Evolutionary conservation across 2,113 vertebrate species (phyloP).

Genomic region (Pimephales promelas): DNA sequence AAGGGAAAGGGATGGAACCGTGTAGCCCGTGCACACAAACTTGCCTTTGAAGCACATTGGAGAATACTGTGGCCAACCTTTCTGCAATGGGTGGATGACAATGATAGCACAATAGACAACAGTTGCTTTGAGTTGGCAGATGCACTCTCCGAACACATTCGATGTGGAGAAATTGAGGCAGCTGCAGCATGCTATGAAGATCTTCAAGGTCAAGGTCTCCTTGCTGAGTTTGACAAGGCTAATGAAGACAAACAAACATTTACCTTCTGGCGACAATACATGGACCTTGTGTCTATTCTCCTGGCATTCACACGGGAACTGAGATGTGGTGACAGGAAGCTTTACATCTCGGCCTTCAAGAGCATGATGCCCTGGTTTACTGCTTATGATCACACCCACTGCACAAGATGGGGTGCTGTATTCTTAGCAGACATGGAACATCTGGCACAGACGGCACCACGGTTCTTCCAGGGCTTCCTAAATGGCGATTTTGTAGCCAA

Average conservation of each 20-base stretch:
- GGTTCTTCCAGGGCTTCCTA: neutral
- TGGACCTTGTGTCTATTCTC: conserved; percentile 31
- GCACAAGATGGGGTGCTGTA: conserved; percentile 17
- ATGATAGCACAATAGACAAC: too few relatives aligned
- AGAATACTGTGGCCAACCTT: neutral
- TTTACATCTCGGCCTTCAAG: conserved; percentile 33
- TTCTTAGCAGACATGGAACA: conserved; percentile 27
- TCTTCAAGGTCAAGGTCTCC: neutral
- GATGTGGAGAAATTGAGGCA: neutral
- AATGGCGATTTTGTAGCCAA: conserved; percentile 10
- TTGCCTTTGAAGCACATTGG: conserved; percentile 41
- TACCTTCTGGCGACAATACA: conserved; percentile 9
- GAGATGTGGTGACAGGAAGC: conserved; percentile 27
- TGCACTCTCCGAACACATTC: neutral
- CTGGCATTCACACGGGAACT: conserved; percentile 32
- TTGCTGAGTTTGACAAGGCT: neutral
- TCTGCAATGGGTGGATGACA: too few relatives aligned
- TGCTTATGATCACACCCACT: conserved; percentile 22
- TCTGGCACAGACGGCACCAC: neutral
- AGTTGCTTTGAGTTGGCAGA: too few relatives aligned
- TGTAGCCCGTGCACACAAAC: conserved; percentile 39
- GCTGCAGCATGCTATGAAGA: neutral
- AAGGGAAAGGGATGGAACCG: conserved; percentile 35
- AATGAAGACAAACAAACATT: neutral
- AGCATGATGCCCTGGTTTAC: conserved; percentile 42